phyloP scores from a whole-genome alignment of 2,888 invertebrate species.

The Drosophila fungiperda region DNA sequence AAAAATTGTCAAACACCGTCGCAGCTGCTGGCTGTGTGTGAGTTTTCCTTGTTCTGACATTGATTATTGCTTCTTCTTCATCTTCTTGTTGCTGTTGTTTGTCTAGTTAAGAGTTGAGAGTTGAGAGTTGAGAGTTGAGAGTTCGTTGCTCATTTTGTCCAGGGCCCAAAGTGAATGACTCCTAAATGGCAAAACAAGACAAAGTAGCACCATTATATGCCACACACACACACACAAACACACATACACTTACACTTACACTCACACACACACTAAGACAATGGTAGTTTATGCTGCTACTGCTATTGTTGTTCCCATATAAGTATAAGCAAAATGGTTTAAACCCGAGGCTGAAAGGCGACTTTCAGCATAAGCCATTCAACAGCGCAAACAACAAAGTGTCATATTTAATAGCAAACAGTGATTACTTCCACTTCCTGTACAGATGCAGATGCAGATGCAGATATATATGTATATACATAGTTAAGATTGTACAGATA shows the following conservation, averaged over 20 bases:
- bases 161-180: constrained; percentile 64
- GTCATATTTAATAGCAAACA: constrained; percentile 30
- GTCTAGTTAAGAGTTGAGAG: constrained; percentile 34
- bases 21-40: constrained; percentile 2
- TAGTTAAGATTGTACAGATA: neutral
- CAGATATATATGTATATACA: constrained; percentile 5
- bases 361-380: constrained; percentile 43
- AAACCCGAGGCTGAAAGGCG: constrained; percentile 20
- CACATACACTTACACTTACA: constrained; percentile 18
- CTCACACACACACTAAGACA: constrained; percentile 16
- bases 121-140: constrained; percentile 43
- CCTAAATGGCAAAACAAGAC: constrained; percentile 72
- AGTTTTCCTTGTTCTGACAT: constrained; percentile 56
- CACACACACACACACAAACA: constrained; percentile 24
- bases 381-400: constrained; percentile 26
- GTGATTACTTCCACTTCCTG: constrained; percentile 23
- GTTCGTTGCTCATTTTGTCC: constrained; percentile 72
- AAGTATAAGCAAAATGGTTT: constrained; percentile 47
- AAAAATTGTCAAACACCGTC: neutral
- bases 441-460: neutral
- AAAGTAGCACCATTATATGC: constrained; percentile 57
- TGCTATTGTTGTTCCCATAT: constrained; percentile 25
- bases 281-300: constrained; percentile 28
- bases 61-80: constrained; percentile 23
- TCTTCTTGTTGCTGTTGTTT: constrained; percentile 5